Conservation (phyloP, 2,888 invertebrate species). For the Lasiommata megera region DNA sequence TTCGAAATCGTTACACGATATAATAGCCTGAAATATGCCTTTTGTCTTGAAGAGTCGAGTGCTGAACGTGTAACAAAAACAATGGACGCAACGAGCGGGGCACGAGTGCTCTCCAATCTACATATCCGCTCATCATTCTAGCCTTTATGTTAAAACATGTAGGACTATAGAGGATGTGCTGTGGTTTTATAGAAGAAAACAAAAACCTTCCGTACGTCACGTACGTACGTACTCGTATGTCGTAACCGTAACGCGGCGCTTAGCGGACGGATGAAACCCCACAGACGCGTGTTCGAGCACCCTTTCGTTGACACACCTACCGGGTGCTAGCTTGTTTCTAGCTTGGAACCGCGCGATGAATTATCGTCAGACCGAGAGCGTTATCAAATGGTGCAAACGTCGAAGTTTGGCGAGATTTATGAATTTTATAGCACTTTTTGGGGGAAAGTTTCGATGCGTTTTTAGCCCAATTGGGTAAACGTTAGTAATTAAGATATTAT, state of each 20-base stretch:
- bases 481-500: too few species aligned
- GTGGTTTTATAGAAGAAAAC: conserved; percentile 38
- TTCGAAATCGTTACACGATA: background rate
- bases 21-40: background rate
- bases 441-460: too few species aligned
- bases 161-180: conserved; percentile 37
- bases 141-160: background rate
- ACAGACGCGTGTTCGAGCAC: conserved; percentile 41
- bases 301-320: conserved; percentile 27
- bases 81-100: conserved; percentile 1
- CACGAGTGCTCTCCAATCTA: conserved; percentile 8
- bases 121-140: conserved; percentile 37
- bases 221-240: conserved; percentile 72
- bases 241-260: conserved; percentile 54
- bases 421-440: too few species aligned
- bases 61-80: conserved; percentile 4
- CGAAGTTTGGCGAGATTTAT: background rate
- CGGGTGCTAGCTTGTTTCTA: conserved; percentile 15
- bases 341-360: background rate
- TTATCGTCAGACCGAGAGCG: background rate
- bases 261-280: conserved; percentile 60
- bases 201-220: conserved; percentile 59
- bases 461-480: too few species aligned
- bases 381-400: background rate
- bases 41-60: background rate